Percentiles rank a stretch among this genome's conserved stretches.
Conservation (phyloP, 2,888 invertebrate genomes). For the Diarsia rubi region DNA sequence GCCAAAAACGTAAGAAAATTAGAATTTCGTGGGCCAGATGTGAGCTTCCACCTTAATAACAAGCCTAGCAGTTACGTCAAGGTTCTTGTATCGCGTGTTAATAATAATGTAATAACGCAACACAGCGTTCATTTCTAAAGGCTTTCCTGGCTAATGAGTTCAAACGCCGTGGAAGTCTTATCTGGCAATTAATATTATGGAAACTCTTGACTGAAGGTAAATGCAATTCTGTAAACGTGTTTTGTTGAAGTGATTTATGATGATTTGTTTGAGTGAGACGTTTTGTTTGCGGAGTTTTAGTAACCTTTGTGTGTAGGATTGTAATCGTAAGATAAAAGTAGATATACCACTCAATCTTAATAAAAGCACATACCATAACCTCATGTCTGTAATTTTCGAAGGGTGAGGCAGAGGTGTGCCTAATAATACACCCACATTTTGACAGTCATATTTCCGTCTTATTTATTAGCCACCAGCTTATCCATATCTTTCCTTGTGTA, state of each 20-base stretch:
- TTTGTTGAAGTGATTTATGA: slow-evolving; percentile 48
- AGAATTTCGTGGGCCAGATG: too few species aligned
- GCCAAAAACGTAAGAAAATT: too few species aligned
- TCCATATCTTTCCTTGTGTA: too few species aligned
- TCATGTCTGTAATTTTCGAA: too few species aligned
- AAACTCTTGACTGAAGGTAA: slow-evolving; percentile 45
- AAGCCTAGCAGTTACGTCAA: slow-evolving; percentile 18
- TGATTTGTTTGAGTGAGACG: slow-evolving; percentile 34
- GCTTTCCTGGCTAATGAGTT: slow-evolving; percentile 60
- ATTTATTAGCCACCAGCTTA: too few species aligned
- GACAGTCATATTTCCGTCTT: too few species aligned
- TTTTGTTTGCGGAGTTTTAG: not conserved
- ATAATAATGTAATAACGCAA: slow-evolving; percentile 61
- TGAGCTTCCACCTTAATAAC: slow-evolving; percentile 33
- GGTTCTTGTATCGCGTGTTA: slow-evolving; percentile 50
- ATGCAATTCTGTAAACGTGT: slow-evolving; percentile 51
- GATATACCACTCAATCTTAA: too few species aligned
- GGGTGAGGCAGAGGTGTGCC: too few species aligned
- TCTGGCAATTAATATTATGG: slow-evolving; percentile 60
- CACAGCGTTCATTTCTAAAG: slow-evolving; percentile 53
- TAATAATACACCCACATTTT: too few species aligned
- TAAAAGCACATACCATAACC: too few species aligned
- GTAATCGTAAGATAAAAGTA: too few species aligned
- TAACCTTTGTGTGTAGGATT: slow-evolving; percentile 1
- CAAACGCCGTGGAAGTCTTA: slow-evolving; percentile 54